A percentile compares a stretch with the other conserved stretches of the same genome.
phyloP scores from a whole-genome alignment of 2,888 invertebrate species.

The Acrocyrtus sp. region DNA sequence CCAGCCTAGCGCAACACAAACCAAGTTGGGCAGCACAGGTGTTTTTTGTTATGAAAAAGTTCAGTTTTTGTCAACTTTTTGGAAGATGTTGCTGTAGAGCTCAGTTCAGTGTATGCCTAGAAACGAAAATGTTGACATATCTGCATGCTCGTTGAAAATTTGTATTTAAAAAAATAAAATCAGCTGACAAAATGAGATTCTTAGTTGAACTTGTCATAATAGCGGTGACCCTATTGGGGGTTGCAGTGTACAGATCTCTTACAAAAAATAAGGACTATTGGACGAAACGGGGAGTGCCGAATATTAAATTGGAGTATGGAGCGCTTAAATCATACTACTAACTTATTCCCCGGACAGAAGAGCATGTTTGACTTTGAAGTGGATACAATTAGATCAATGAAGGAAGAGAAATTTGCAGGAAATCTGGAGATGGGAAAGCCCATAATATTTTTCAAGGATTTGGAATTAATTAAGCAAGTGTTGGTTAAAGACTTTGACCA shows the following conservation, averaged over 20 bases:
- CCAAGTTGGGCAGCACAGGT: too few relatives aligned
- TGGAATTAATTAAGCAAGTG: slow-evolving; percentile 52
- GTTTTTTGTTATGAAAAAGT: too few relatives aligned
- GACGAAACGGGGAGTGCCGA: slow-evolving; percentile 16
- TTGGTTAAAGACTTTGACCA: slow-evolving; percentile 59
- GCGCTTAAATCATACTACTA: neutral
- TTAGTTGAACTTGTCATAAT: slow-evolving; percentile 9
- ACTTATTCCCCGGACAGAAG: slow-evolving; percentile 25
- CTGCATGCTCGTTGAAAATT: too few relatives aligned
- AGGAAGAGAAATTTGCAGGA: slow-evolving; percentile 35
- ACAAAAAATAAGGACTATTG: slow-evolving; percentile 32
- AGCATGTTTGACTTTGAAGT: slow-evolving; percentile 21
- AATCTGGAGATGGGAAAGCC: slow-evolving; percentile 50
- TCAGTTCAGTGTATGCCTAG: too few relatives aligned
- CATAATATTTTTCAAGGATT: slow-evolving; percentile 39
- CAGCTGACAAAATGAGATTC: neutral
- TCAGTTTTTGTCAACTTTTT: too few relatives aligned
- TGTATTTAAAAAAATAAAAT: too few relatives aligned
- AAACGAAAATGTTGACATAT: too few relatives aligned
- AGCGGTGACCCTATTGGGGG: slow-evolving; percentile 13
- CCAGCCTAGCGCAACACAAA: too few relatives aligned
- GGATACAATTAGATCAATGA: slow-evolving; percentile 8
- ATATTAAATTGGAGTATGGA: neutral
- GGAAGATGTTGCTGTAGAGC: too few relatives aligned
- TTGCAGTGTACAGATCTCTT: neutral